Evolutionary conservation across 2,113 vertebrate species (phyloP).

Genomic region (Entelurus aequoreus): DNA sequence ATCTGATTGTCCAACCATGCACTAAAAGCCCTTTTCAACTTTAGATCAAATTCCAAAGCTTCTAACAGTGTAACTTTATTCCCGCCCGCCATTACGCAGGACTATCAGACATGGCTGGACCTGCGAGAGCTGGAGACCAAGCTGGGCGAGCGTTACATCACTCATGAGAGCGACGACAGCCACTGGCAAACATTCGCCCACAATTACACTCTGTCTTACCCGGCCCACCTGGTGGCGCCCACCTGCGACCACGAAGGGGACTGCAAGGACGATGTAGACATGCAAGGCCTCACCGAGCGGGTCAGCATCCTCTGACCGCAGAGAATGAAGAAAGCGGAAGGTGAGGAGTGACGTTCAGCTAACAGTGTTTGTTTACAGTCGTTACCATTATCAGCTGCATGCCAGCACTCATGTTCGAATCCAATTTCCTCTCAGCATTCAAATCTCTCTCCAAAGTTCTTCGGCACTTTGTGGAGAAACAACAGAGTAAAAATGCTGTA

Average conservation of each 20-base stretch:
- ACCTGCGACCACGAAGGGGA: conserved; percentile 58
- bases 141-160: conserved; percentile 84
- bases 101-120: conserved; percentile 88
- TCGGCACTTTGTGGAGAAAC: not conserved
- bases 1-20: conserved; percentile 20
- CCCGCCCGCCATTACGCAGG: conserved; percentile 58
- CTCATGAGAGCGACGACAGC: conserved; percentile 87
- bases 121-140: conserved; percentile 85
- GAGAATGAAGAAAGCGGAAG: not conserved
- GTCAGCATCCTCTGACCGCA: conserved; percentile 83
- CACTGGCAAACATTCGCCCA: conserved; percentile 82
- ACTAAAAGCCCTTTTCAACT: conserved; percentile 16
- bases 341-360: not conserved
- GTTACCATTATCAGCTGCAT: conserved; percentile 4
- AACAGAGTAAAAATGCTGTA: not conserved
- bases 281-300: conserved; percentile 83
- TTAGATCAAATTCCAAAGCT: conserved; percentile 21
- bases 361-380: conserved; percentile 18
- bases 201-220: conserved; percentile 68
- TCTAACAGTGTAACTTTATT: conserved; percentile 8
- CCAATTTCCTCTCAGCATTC: conserved; percentile 14
- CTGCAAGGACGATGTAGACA: conserved; percentile 68
- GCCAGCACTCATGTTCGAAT: conserved; percentile 20
- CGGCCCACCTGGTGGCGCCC: conserved; percentile 63
- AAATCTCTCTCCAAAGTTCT: not conserved